These are phyloP conservation scores for Heliconius eleuchia DNA, from an alignment of 1,140 invertebrate genomes.

Conservation along the genomic window DNA sequence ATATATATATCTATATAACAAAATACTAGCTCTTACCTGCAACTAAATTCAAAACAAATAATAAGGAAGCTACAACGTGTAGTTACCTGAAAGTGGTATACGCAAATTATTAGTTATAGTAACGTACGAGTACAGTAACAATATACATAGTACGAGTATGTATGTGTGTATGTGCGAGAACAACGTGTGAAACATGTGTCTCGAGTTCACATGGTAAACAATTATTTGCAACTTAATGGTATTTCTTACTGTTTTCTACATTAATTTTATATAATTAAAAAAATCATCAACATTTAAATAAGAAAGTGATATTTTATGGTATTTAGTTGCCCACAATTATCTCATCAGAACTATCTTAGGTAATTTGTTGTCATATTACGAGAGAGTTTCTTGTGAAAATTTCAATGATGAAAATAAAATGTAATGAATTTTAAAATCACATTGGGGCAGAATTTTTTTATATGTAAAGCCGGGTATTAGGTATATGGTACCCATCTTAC, in stretches of 20 bases:
- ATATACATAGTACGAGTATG: background rate
- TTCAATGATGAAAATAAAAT: no score
- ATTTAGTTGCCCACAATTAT: no score
- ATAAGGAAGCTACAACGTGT: background rate
- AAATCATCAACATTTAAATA: background rate
- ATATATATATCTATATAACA: no score
- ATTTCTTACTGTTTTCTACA: background rate
- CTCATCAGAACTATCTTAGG: no score
- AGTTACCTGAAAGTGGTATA: background rate
- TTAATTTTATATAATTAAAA: background rate
- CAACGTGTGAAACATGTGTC: background rate
- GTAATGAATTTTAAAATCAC: no score
- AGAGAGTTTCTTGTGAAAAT: no score
- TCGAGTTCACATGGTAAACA: conserved; percentile 25
- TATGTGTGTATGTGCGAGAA: background rate
- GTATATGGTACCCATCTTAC: no score
- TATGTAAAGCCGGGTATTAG: no score
- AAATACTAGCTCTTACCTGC: no score
- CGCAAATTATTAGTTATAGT: background rate
- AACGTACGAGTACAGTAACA: background rate
- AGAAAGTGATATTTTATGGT: no score
- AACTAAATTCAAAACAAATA: background rate
- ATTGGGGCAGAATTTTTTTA: no score
- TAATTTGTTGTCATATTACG: no score
- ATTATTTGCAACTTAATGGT: conserved; percentile 1